A percentile compares a stretch with the other conserved stretches of the same genome.
Evolutionary conservation across 2,113 vertebrate species (phyloP).

Genomic region (Myodes glareolus): DNA sequence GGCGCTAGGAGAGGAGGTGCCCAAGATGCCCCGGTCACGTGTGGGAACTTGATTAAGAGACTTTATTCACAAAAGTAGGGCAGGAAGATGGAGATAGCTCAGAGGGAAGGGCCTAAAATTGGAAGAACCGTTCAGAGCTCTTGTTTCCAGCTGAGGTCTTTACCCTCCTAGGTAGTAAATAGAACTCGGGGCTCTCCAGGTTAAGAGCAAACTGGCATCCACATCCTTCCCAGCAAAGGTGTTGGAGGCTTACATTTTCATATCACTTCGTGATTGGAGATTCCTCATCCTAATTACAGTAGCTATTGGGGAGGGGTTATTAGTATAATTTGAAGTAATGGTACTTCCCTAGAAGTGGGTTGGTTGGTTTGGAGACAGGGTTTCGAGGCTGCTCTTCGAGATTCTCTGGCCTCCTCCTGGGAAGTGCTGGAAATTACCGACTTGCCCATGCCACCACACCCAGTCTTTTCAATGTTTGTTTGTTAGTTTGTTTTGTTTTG

Average conservation of each 20-base stretch:
- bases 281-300: not conserved
- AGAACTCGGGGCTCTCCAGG: not conserved
- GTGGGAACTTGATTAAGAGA: not conserved
- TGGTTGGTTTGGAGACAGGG: not conserved
- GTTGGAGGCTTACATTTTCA: not conserved
- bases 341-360: not conserved
- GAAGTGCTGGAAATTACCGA: not conserved
- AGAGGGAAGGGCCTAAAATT: not conserved
- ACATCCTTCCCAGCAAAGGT: not conserved
- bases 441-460: not conserved
- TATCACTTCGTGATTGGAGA: not conserved
- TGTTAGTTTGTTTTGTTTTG: not conserved
- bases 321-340: not conserved
- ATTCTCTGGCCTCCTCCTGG: not conserved
- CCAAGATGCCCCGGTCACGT: not conserved
- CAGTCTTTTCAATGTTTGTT: not conserved
- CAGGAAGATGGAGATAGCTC: not conserved
- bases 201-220: not conserved
- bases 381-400: not conserved
- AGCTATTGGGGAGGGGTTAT: not conserved
- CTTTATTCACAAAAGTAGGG: not conserved
- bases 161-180: not conserved
- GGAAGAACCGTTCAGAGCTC: not conserved
- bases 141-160: not conserved
- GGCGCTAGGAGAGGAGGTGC: not conserved